Percentiles rank a stretch among this genome's conserved stretches.
These are phyloP conservation scores for Nomada lathburiana DNA, from an alignment of 2,888 invertebrate species.

Conservation along the genomic window DNA sequence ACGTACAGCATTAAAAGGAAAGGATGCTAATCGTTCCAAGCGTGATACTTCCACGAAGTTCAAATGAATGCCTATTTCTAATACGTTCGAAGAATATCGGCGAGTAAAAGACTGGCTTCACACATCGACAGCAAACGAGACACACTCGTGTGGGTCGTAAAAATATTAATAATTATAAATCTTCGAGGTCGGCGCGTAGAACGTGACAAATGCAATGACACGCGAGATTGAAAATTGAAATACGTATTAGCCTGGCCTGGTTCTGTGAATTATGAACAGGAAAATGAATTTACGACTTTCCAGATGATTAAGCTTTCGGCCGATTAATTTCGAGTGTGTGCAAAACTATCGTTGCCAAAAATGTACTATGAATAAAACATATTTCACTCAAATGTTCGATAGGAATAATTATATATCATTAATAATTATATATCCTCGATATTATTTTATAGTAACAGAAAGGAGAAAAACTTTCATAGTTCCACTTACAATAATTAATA, in stretches of 20 bases:
- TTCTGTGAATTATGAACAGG: not conserved
- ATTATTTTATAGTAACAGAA: too few species aligned
- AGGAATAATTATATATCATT: too few species aligned
- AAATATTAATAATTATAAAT: not conserved
- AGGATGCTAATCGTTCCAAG: slow-evolving; percentile 20
- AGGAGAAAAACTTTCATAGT: too few species aligned
- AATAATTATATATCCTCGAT: too few species aligned
- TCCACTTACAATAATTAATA: too few species aligned
- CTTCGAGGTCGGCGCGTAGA: too few species aligned
- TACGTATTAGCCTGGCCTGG: not conserved
- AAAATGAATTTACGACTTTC: not conserved
- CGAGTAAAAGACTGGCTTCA: not conserved
- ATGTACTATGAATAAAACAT: too few species aligned
- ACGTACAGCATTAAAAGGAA: slow-evolving; percentile 22
- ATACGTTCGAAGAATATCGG: not conserved
- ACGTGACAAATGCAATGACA: not conserved
- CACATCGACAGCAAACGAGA: not conserved
- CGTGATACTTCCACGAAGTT: slow-evolving; percentile 4
- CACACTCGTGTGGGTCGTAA: not conserved
- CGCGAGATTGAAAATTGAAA: not conserved
- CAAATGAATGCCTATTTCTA: slow-evolving; percentile 16
- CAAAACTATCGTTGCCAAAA: too few species aligned
- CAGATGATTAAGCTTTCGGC: not conserved
- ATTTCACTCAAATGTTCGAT: too few species aligned
- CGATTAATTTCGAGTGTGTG: not conserved